A percentile compares a stretch with the other conserved stretches of the same genome.
phyloP scores from a whole-genome alignment of 2,113 vertebrate species.

The Axis porcinus region DNA sequence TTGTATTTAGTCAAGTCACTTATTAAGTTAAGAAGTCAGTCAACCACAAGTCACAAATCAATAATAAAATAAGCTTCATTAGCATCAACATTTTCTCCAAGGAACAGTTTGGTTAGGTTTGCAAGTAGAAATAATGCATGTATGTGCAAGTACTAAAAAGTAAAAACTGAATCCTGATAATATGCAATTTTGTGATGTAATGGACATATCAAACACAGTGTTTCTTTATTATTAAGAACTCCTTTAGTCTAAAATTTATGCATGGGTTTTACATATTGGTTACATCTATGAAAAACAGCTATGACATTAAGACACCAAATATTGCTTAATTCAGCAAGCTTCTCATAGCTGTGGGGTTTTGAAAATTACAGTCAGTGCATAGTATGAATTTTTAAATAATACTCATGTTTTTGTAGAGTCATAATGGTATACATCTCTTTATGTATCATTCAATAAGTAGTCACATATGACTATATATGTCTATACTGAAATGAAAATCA shows the following conservation, averaged over 20 bases:
- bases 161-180: not conserved
- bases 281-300: not conserved
- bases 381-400: not conserved
- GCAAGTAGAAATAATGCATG: not conserved
- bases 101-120: slow-evolving; percentile 36
- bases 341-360: not conserved
- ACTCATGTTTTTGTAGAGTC: not conserved
- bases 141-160: not conserved
- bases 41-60: slow-evolving; percentile 69
- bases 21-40: slow-evolving; percentile 68
- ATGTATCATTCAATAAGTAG: not conserved
- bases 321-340: not conserved
- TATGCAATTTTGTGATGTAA: not conserved
- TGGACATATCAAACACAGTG: not conserved
- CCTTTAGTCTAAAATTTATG: not conserved
- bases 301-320: not conserved
- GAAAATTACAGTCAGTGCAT: not conserved
- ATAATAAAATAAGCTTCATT: slow-evolving; percentile 69
- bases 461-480: not conserved
- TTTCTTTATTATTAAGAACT: not conserved
- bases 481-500: not conserved
- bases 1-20: slow-evolving; percentile 47
- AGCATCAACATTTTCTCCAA: slow-evolving; percentile 27
- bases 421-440: not conserved
- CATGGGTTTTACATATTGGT: not conserved